Conservation (phyloP, 30 jellyfish, hydroid and myxozoan genomes). For the Aurelia coerulea region DNA sequence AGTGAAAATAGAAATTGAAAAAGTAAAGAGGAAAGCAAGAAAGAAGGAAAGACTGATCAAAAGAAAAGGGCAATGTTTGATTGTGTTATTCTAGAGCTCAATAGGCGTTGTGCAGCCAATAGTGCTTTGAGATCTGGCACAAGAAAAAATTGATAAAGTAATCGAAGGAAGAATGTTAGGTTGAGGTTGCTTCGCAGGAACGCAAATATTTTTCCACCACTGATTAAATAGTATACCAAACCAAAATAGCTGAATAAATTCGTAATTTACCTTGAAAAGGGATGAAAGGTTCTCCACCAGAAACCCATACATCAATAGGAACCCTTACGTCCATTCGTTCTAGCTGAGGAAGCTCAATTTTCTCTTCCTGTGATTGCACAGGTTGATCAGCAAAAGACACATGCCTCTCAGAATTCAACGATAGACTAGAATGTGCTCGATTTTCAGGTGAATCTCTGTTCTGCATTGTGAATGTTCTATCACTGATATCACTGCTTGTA, state of each 20-base stretch:
- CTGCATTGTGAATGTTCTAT: conserved; percentile 8
- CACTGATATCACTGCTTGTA: conserved; percentile 12
- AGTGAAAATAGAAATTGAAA: no score
- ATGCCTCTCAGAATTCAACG: conserved; percentile 23
- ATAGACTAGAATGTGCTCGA: conserved; percentile 2
- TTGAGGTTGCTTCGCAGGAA: no score
- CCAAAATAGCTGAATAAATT: background rate
- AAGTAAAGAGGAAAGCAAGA: no score
- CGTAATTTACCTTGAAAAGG: conserved; percentile 66
- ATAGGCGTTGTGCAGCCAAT: no score
- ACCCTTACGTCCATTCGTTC: conserved; percentile 81
- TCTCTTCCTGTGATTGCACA: background rate
- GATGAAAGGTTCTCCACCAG: conserved; percentile 80
- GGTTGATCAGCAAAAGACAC: conserved; percentile 46
- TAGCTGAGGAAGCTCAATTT: background rate
- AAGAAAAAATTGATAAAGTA: no score
- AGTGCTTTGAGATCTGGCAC: no score
- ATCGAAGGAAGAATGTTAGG: no score
- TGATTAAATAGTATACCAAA: background rate
- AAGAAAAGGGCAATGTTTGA: background rate
- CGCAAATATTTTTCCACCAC: background rate
- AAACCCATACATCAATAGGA: conserved; percentile 95
- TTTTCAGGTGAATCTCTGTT: background rate
- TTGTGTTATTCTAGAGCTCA: no score
- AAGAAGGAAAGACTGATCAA: no score